Conservation (phyloP, 1,140 invertebrate species). For the Gyrodactylus bullatarudis region DNA sequence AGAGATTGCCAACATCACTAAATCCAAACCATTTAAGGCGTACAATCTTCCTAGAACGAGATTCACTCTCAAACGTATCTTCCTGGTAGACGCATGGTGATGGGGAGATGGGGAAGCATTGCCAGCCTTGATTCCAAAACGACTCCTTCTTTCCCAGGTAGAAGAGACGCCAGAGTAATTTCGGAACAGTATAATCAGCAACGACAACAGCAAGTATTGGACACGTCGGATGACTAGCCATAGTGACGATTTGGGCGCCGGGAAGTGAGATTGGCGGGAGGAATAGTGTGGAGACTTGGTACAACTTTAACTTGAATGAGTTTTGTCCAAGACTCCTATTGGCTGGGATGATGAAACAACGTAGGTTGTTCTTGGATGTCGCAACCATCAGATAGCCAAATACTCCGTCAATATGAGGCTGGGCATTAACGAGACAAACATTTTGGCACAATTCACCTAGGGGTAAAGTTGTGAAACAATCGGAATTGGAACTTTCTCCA, state of each 20-base stretch:
- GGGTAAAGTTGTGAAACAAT: not conserved
- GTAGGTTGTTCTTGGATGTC: not conserved
- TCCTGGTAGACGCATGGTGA: not conserved
- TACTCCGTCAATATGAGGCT: not conserved
- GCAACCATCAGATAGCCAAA: not conserved
- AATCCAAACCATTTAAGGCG: not conserved
- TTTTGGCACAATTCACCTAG: not conserved
- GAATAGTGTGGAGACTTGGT: not conserved
- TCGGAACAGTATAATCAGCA: not conserved
- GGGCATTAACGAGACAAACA: not conserved
- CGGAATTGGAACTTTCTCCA: not conserved
- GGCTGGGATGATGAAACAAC: not conserved
- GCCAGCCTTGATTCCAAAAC: not conserved
- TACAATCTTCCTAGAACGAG: not conserved
- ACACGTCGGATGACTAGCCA: not conserved
- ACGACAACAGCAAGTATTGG: not conserved
- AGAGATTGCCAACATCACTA: not conserved
- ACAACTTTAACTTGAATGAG: not conserved
- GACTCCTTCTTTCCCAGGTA: not conserved
- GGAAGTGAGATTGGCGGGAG: not conserved
- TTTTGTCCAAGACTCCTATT: not conserved
- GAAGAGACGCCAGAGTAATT: not conserved
- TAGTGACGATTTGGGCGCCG: not conserved
- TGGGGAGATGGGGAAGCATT: not conserved
- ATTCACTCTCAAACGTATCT: not conserved